Percentiles rank a stretch among this genome's conserved stretches.
These are phyloP conservation scores for Zosterops borbonicus DNA, from an alignment of 2,113 vertebrate genomes.

Conservation along the genomic window DNA sequence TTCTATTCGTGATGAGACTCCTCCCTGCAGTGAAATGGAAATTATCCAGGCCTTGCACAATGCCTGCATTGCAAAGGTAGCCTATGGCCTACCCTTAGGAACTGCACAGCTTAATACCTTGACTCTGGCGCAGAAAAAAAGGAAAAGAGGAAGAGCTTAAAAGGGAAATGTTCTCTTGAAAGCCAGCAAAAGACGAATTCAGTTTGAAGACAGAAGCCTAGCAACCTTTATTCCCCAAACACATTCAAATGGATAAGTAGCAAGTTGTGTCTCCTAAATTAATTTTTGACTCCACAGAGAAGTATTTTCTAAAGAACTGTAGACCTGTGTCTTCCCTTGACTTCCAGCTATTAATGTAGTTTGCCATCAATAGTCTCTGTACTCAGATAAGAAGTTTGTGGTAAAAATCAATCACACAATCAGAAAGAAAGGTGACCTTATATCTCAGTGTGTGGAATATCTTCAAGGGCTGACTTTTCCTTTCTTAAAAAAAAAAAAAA, in stretches of 20 bases:
- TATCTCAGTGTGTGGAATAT: not conserved
- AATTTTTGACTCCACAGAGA: not conserved
- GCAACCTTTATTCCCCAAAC: not conserved
- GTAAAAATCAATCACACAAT: not conserved
- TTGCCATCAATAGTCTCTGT: not conserved
- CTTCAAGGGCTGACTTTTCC: not conserved
- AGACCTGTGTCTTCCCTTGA: not conserved
- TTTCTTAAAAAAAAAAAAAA: not conserved
- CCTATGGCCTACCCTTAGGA: slow-evolving; percentile 25
- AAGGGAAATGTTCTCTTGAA: slow-evolving; percentile 10
- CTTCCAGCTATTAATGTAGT: not conserved
- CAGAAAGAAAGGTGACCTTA: not conserved
- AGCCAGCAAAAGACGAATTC: not conserved
- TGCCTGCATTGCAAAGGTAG: slow-evolving; percentile 46
- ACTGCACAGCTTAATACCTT: slow-evolving; percentile 1
- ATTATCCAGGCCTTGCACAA: slow-evolving; percentile 43
- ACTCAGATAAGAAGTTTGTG: not conserved
- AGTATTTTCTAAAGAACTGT: not conserved
- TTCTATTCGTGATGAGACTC: slow-evolving; percentile 16
- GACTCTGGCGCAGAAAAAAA: slow-evolving; percentile 30
- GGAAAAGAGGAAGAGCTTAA: not conserved
- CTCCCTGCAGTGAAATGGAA: slow-evolving; percentile 41
- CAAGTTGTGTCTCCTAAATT: not conserved
- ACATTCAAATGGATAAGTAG: not conserved
- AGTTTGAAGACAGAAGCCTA: not conserved